Evolutionary conservation across 2,797 vertebrate species (phyloP), one percentile per base, ranked within the genome.

Genomic region (Dermochelys coriacea): DNA sequence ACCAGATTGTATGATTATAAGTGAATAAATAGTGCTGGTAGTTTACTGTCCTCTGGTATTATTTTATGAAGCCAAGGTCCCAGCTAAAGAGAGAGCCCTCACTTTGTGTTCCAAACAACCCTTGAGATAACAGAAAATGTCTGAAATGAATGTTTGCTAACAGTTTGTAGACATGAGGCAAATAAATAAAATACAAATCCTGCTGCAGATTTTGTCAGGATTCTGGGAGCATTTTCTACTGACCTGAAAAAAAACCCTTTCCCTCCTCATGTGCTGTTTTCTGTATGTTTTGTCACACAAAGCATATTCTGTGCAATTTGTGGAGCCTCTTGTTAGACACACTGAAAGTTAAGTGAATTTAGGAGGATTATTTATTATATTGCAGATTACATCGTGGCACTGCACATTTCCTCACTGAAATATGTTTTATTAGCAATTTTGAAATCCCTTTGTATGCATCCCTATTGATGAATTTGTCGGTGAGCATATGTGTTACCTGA

Each of bases 1-100:
- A 96, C 96, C 93, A 86, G 98, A 98, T 98, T 98, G 96, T 97
- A 98, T 97, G 97, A 95, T 97, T 97, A 96, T 98, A 98, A 96
- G 88, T 96, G 97, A 98, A 97, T 98, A 98, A 97, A 96, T 97
- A 97, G 95, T 95, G 92, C 84, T 90, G 59, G 75, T 16, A 12
- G 91, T 96, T 97, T 81, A 68, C 55, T 95, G 86, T 85, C 79
- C 82, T 75, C 85, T 87, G 90, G 87, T 90, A 93, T 95, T 88
- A 91, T 71, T 86, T 85, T 79, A 90, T 88, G 90, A 96, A 96
- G 92, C 91, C 82, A 82, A 71, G 91, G 94, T 97, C 55, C 84
- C 25, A 64, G 52, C 82, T 88, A 55, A 93, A 94, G 97, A 86
- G 91, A 94, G 96, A 97, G 94, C 92, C n/a, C 12, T 94, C 95